Base-by-base conservation (phyloP, 2,888 invertebrate species). In the Monopis laevigella region DNA sequence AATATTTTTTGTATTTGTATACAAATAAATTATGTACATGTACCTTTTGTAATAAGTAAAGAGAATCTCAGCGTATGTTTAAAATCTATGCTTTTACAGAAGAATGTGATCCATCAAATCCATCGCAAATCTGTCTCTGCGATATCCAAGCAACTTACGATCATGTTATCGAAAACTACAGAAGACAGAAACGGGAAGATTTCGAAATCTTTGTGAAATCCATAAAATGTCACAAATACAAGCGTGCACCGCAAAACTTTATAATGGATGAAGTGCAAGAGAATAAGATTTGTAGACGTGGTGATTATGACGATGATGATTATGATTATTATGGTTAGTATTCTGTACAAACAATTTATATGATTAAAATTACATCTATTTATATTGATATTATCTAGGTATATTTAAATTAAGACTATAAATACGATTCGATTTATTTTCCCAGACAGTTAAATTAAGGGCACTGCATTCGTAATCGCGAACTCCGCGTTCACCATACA, bases 111-210 rank as follows among this genome's bases (percentile, higher is more conserved):
- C 32, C 16, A n/a, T 18, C 8, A 10, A 47, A 13, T 32, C 52
- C 28, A 30, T 14, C 39, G 11, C n/a, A 18, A n/a, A n/a, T 3
- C 7, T 43, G 48, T 29, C 39, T 66, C 2, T 70, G 69, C 43
- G 62, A 69, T 46, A 47, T 69, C 16, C 46, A 54, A 39, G 56
- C 58, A 3, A 67, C 67, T 0, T 46, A 48, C 34, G 43, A 53
- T 2, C 51, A 58, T 29, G 45, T 65, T 8, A 12, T 49, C 4
- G 43, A 45, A 0, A 36, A 51, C 1, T 51, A 55, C n/a, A 42
- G 40, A 1, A 41, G 34, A 2, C 13, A 62, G 30, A 16, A 49
- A 0, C 21, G 30, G 16, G 21, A 43, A 1, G 38, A 44, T 1
- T 69, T 67, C 36, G 58, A 63, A 40, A 41, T 38, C 2, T 53